Evolutionary conservation across 2,888 invertebrate genomes (phyloP).

Genomic region (Tortricodes alternella): DNA sequence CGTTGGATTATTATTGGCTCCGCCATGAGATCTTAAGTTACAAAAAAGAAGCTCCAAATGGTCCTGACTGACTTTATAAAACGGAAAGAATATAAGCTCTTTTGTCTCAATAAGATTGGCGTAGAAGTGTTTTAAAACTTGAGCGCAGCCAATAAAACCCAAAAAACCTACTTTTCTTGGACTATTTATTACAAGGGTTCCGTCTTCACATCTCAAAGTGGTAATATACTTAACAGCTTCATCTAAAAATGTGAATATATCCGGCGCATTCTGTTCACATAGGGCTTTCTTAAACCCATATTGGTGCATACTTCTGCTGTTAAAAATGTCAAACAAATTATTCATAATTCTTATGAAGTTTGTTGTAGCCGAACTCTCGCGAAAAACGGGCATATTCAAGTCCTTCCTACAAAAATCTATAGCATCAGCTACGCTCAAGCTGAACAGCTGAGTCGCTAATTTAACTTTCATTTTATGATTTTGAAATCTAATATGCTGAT

Average conservation of each 20-base stretch:
- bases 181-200: background rate
- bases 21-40: slow-evolving; percentile 32
- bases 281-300: slow-evolving; percentile 30
- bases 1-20: slow-evolving; percentile 35
- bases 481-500: slow-evolving; percentile 20
- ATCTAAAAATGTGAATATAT: slow-evolving; percentile 11
- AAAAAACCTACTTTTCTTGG: background rate
- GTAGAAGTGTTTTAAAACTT: background rate
- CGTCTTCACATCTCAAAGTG: background rate
- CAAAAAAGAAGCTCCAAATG: slow-evolving; percentile 31
- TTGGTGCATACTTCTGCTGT: slow-evolving; percentile 26
- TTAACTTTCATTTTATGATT: slow-evolving; percentile 22
- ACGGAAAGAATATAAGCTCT: background rate
- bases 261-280: slow-evolving; percentile 14
- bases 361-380: slow-evolving; percentile 5
- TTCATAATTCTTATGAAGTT: background rate
- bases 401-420: slow-evolving; percentile 19
- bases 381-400: background rate
- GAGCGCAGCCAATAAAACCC: background rate
- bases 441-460: slow-evolving; percentile 26
- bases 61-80: background rate
- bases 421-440: slow-evolving; percentile 22
- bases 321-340: slow-evolving; percentile 32
- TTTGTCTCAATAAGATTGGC: background rate
- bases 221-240: background rate